A percentile compares a stretch with the other conserved stretches of the same genome.
Conservation (phyloP, 2,797 vertebrate species). For the Gambelia wislizenii region DNA sequence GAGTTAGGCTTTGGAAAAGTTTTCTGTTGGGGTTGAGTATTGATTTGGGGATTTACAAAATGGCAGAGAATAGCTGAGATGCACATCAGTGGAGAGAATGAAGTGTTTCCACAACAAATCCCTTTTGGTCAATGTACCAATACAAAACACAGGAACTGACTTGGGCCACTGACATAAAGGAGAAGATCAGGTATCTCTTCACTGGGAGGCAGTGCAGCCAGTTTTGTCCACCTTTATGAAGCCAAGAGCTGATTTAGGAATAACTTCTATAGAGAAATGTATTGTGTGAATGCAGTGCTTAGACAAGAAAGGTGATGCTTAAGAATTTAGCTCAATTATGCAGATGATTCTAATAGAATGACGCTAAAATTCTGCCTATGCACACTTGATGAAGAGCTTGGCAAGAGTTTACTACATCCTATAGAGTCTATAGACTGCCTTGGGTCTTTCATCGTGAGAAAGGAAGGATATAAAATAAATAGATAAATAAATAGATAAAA, state of each 20-base stretch:
- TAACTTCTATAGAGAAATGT: not conserved
- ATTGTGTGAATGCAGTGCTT: not conserved
- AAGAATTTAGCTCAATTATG: not conserved
- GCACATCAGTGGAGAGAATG: constrained; percentile 42
- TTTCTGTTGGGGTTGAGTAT: constrained; percentile 68
- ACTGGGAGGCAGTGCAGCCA: constrained; percentile 47
- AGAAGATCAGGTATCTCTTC: not conserved
- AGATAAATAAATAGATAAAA: not conserved
- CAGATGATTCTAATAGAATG: too few relatives aligned
- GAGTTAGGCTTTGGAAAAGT: constrained; percentile 71
- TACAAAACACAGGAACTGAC: constrained; percentile 52
- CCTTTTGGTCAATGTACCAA: constrained; percentile 35
- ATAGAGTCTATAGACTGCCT: too few relatives aligned
- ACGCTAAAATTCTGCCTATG: too few relatives aligned
- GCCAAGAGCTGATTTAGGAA: not conserved
- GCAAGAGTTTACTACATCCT: not conserved
- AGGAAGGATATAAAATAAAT: too few relatives aligned
- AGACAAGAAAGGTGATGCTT: not conserved
- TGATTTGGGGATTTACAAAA: constrained; percentile 65
- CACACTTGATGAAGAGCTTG: not conserved
- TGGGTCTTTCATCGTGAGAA: too few relatives aligned
- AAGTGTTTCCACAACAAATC: constrained; percentile 60
- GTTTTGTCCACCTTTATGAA: not conserved
- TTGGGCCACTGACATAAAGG: constrained; percentile 64
- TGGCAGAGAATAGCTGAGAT: constrained; percentile 53